Evolutionary conservation across 2,797 vertebrate genomes (phyloP).

Genomic region (Danio kyathit): DNA sequence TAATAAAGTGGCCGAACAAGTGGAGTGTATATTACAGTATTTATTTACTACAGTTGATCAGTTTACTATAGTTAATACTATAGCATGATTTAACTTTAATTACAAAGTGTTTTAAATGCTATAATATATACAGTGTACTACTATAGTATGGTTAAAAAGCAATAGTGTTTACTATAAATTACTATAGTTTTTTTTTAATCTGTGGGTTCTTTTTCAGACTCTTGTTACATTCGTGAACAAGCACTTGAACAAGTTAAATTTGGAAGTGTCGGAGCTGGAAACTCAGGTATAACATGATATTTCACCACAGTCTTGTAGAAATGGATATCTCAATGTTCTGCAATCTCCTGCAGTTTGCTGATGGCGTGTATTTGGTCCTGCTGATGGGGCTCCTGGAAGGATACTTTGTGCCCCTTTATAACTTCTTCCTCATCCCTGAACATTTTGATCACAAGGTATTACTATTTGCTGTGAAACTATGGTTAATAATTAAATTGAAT

Average conservation of each 20-base stretch:
- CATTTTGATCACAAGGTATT: conserved; percentile 90
- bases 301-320: background rate
- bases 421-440: conserved; percentile 89
- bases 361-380: conserved; percentile 88
- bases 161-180: too few relatives aligned
- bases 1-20: too few relatives aligned
- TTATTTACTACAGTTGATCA: too few relatives aligned
- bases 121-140: too few relatives aligned
- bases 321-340: background rate
- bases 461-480: background rate
- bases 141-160: too few relatives aligned
- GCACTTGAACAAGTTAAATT: conserved; percentile 88
- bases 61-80: too few relatives aligned
- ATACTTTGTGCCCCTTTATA: conserved; percentile 88
- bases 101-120: too few relatives aligned
- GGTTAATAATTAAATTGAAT: background rate
- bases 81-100: too few relatives aligned
- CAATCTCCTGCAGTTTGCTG: conserved; percentile 81
- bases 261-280: conserved; percentile 89
- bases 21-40: too few relatives aligned
- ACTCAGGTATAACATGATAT: conserved; percentile 78
- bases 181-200: too few relatives aligned
- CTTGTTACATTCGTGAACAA: conserved; percentile 91
- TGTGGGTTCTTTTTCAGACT: conserved; percentile 76
- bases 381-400: conserved; percentile 89